phyloP scores from a whole-genome alignment of 2,888 invertebrate species.

The Gasteruption jaculator region DNA sequence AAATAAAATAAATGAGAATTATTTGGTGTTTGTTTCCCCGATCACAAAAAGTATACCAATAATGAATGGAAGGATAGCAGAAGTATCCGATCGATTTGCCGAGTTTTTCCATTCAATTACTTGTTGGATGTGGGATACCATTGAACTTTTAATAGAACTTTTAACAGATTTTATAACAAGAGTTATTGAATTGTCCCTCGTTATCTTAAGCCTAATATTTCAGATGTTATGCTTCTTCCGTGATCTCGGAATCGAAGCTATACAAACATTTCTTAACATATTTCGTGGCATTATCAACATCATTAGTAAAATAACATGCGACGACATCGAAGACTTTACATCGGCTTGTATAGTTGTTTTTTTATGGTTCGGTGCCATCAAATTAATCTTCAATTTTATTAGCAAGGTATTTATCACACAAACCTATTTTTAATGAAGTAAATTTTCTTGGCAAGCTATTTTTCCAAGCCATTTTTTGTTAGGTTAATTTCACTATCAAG shows the following conservation, averaged over 20 bases:
- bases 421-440: no score
- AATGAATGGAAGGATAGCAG: constrained; percentile 22
- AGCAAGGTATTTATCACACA: constrained; percentile 32
- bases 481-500: no score
- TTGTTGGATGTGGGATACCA: constrained; percentile 38
- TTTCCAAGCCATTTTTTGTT: no score
- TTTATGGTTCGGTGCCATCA: constrained; percentile 35
- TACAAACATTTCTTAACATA: constrained; percentile 39
- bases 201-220: constrained; percentile 35
- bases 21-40: no score
- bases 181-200: constrained; percentile 35
- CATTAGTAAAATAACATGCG: constrained; percentile 34
- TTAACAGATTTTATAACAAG: constrained; percentile 34
- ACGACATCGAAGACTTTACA: constrained; percentile 41
- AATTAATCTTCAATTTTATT: constrained; percentile 27
- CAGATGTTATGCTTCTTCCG: constrained; percentile 36
- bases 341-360: constrained; percentile 38
- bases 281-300: constrained; percentile 36
- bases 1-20: no score
- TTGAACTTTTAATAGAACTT: constrained; percentile 34
- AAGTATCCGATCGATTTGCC: constrained; percentile 27
- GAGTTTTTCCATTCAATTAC: constrained; percentile 28
- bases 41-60: background rate
- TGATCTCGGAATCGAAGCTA: constrained; percentile 35
- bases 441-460: no score